Evolutionary conservation across 2,888 invertebrate genomes (phyloP), one percentile per base, ranked within the genome.

Genomic region (Idaea biselata): DNA sequence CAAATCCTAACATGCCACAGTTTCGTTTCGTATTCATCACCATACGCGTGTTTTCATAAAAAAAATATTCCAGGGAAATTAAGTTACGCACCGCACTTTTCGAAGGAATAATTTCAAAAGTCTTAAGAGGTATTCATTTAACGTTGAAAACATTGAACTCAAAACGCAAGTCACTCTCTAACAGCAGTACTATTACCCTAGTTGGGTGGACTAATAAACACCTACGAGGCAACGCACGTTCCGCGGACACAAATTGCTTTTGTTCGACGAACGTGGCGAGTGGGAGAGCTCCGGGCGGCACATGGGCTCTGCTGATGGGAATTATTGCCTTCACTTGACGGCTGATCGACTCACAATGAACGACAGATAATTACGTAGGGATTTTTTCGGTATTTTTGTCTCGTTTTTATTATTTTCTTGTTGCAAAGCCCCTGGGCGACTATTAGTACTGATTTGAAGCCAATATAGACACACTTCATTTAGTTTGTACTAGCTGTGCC

Each of bases 181-280:
- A 44, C 44, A 14, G 44, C 11, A 44, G 8, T 44, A 44, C 11
- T 44, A 44, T 44, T 44, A 44, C 11, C 44, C 11, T 44, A 7
- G 7, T 44, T 14, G 44, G 44, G 44, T 14, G 68, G 69, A 66
- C 82, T 91, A 89, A 89, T 90, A 89, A 86, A 88, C 90, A 87
- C 88, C 88, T 89, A 85, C 80, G 79, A 88, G 74, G 83, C 89
- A 73, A 83, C 86, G 85, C 91, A 91, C 91, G 89, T 90, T 88
- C 89, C 75, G 84, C 87, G 82, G 84, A 89, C 91, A 89, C 87
- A 91, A 89, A 91, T 91, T 90, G 89, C 89, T 88, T 91, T 91
- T 90, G 91, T 91, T 88, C 88, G 80, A 71, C 77, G 78, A 80
- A 82, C 79, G 89, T 88, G 88, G 86, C 88, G 81, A 80, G 78